A percentile compares a stretch with the other conserved stretches of the same genome.
Conservation (phyloP, 2,113 vertebrate genomes). For the Pomatorhinus ruficollis region DNA sequence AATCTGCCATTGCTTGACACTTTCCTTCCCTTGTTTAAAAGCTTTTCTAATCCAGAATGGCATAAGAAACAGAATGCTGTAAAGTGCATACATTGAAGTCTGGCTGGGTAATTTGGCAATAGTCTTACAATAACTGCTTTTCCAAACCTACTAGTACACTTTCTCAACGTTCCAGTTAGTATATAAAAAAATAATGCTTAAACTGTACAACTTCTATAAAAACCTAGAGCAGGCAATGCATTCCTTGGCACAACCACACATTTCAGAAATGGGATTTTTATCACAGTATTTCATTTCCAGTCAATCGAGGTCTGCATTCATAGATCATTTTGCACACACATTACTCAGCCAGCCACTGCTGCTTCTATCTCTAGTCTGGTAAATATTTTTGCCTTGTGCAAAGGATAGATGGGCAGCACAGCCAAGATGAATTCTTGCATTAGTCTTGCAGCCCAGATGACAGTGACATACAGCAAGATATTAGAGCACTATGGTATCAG, state of each 20-base stretch:
- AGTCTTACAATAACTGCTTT: not conserved
- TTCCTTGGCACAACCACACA: not conserved
- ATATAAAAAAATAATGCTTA: conserved; percentile 8
- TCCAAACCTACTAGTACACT: not conserved
- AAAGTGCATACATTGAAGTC: not conserved
- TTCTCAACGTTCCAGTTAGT: not conserved
- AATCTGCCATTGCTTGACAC: not conserved
- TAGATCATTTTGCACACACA: conserved; percentile 44
- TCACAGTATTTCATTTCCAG: conserved; percentile 52
- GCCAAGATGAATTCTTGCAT: conserved; percentile 29
- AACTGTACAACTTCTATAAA: conserved; percentile 9
- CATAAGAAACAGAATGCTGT: not conserved
- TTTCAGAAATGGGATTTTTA: conserved; percentile 57
- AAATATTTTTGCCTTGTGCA: conserved; percentile 55
- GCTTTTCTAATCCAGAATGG: not conserved
- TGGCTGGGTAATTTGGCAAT: not conserved
- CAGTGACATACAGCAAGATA: not conserved
- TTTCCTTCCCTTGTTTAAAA: not conserved
- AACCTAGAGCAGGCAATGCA: not conserved
- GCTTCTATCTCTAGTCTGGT: conserved; percentile 15
- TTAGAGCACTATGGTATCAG: not conserved
- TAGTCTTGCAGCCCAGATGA: not conserved
- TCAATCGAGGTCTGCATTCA: conserved; percentile 28
- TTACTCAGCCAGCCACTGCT: not conserved
- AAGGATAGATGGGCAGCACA: conserved; percentile 4